Conservation (phyloP, 2,888 invertebrate genomes). For the Oligia latruncula region DNA sequence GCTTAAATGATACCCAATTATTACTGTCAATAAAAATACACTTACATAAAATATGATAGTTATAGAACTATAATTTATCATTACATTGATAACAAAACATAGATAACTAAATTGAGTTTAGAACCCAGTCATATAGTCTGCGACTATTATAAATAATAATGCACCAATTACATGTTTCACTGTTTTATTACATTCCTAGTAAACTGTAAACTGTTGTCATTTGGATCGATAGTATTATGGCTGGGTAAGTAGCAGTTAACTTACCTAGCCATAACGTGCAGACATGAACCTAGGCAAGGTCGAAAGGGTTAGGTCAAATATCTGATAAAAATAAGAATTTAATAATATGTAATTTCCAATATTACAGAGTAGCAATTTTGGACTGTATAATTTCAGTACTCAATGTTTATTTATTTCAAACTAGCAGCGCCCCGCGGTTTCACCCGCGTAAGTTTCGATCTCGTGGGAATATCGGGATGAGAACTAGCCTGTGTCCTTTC, state of each 20-base stretch:
- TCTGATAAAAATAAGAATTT: neutral
- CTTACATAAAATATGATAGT: too few relatives aligned
- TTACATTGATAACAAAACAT: too few relatives aligned
- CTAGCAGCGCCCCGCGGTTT: too few relatives aligned
- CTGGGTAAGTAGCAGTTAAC: neutral
- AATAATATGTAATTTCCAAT: constrained; percentile 6
- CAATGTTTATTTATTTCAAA: neutral
- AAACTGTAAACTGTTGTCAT: constrained; percentile 4
- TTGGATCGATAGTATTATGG: constrained; percentile 28
- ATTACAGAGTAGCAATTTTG: neutral
- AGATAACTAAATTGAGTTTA: neutral
- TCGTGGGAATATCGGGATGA: too few relatives aligned
- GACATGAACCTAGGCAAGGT: constrained; percentile 14
- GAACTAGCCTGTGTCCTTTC: too few relatives aligned
- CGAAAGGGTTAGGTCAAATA: constrained; percentile 5
- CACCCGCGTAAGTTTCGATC: too few relatives aligned
- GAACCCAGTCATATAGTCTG: neutral
- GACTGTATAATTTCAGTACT: neutral
- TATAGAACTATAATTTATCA: too few relatives aligned
- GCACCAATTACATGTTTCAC: constrained; percentile 25
- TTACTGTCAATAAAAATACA: neutral
- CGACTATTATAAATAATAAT: neutral
- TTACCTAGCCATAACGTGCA: neutral
- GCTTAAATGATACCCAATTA: too few relatives aligned
- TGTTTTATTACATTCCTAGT: constrained; percentile 30